Conservation (phyloP, 2,113 vertebrate species). For the Amphiprion ocellaris region DNA sequence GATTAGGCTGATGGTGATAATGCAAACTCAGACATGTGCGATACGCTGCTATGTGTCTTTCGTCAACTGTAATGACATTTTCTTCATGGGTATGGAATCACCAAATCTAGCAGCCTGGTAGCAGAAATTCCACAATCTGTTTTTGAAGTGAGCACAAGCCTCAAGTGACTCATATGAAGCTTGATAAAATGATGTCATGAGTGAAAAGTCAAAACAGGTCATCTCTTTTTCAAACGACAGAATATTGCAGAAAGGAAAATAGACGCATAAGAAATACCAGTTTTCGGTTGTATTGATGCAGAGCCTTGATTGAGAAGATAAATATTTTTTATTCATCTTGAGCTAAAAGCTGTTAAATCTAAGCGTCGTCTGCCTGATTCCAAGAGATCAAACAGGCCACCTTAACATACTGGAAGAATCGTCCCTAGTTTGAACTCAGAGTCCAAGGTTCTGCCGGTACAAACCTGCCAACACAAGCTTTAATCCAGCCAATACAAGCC, state of each 20-base stretch:
- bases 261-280: background rate
- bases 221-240: constrained; percentile 7
- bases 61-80: constrained; percentile 39
- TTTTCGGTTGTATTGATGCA: background rate
- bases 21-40: constrained; percentile 53
- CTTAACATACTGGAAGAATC: constrained; percentile 24
- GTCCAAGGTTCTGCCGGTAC: constrained; percentile 27
- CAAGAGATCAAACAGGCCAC: constrained; percentile 46
- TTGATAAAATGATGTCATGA: constrained; percentile 47
- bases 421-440: constrained; percentile 51
- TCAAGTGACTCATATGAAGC: constrained; percentile 30
- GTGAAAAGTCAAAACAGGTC: constrained; percentile 32
- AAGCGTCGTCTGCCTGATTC: constrained; percentile 8
- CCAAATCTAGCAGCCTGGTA: constrained; percentile 20
- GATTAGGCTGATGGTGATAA: constrained; percentile 63
- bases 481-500: constrained; percentile 54
- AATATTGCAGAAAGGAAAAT: constrained; percentile 15
- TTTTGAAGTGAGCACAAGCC: constrained; percentile 31
- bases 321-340: constrained; percentile 18
- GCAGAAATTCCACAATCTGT: constrained; percentile 36
- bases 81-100: constrained; percentile 52
- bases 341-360: background rate
- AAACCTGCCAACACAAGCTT: constrained; percentile 60
- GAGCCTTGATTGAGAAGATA: constrained; percentile 1
- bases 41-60: constrained; percentile 55